Evolutionary conservation across 2,797 vertebrate genomes (phyloP).

Genomic region (Fundulus diaphanus): DNA sequence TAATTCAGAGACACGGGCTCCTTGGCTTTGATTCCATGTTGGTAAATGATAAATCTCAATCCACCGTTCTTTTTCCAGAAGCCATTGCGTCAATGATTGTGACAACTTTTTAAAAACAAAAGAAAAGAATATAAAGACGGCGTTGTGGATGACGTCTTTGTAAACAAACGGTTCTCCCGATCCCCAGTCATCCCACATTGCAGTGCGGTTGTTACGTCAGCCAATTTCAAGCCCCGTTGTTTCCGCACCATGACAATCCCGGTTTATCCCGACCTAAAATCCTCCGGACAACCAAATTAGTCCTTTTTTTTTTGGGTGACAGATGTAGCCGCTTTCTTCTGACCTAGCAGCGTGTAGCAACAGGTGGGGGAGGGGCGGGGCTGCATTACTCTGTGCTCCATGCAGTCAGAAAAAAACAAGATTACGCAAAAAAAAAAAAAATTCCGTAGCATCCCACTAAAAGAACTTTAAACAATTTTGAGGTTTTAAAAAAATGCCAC

Average conservation of each 20-base stretch:
- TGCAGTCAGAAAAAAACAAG: background rate
- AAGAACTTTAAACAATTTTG: background rate
- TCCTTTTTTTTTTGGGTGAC: background rate
- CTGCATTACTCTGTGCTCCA: background rate
- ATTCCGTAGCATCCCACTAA: background rate
- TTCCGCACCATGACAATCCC: background rate
- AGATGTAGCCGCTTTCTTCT: background rate
- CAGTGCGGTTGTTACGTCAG: too few species aligned
- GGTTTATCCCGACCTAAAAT: background rate
- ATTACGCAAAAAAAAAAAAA: background rate
- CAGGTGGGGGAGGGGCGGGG: background rate
- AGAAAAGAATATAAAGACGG: too few species aligned
- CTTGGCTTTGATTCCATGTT: too few species aligned
- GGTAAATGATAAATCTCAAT: too few species aligned
- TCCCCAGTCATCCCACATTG: too few species aligned
- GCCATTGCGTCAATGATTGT: too few species aligned
- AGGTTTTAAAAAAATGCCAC: background rate
- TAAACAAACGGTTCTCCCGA: too few species aligned
- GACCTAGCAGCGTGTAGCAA: background rate
- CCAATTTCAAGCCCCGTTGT: too few species aligned
- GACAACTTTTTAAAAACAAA: too few species aligned
- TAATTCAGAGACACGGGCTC: too few species aligned
- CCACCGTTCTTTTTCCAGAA: too few species aligned
- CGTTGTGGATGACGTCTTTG: too few species aligned
- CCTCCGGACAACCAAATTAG: background rate